Evolutionary conservation across 2,888 invertebrate genomes (phyloP), one percentile per base, ranked within the genome.

Genomic region (Cerastis rubricosa): DNA sequence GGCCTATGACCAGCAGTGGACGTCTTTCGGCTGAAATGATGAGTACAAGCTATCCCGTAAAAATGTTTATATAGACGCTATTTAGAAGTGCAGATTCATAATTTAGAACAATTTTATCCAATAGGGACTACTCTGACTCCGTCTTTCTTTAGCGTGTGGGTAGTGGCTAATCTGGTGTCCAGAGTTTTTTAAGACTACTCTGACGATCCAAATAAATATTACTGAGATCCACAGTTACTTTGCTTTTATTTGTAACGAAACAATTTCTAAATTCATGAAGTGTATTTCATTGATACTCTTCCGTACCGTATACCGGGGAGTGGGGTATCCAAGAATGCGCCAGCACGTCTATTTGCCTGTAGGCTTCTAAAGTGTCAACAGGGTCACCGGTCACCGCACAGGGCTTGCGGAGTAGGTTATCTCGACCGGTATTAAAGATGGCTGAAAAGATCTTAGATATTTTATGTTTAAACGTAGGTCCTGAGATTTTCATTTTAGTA

Each of bases 351-450:
- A 47, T 29, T 45, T 66, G n/a, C 29, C 43, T 1, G 22, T 6
- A 74, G 47, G 74, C 49, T 22, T 51, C n/a, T 59, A 29, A 29
- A 43, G 70, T 83, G 47, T 71, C 78, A 74, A 59, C 59, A 78
- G 54, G 64, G 79, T 74, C 79, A 78, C 29, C 29, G 61, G 77
- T 67, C 72, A 76, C 35, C 29, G 69, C 63, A 25, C n/a, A 63
- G 66, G 35, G 45, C 45, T 49, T 35, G 25, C 14, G 5, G 3
- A 69, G 68, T 71, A 68, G 29, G 49, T 69, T 82, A 29, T 49
- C 47, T 29, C 17, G 14, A 49, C 45, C 19, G 17, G 12, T 40
- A 40, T 17, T 45, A 51, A 57, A 47, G 19, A 71, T 29, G 0
- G 3, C 67, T 43, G 12, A 29, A n/a, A 59, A 47, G 54, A 49